Conservation (phyloP, 1,140 invertebrate genomes). For the Brachystomella parvula region DNA sequence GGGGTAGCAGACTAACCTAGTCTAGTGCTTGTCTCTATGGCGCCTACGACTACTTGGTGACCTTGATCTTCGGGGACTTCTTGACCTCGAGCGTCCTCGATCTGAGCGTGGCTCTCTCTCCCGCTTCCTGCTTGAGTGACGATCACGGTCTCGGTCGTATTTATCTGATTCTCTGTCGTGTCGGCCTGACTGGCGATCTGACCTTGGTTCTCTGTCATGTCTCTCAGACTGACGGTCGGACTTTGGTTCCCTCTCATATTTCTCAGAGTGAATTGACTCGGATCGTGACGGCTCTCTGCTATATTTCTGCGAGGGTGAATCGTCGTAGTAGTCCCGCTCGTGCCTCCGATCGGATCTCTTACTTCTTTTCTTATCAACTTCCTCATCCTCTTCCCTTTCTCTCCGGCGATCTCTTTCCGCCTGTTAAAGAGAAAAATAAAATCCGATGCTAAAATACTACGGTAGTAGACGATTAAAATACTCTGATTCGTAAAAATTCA, state of each 20-base stretch:
- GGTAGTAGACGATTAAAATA: not conserved
- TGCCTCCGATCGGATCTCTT: slow-evolving; percentile 1
- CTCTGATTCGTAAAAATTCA: not conserved
- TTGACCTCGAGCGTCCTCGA: slow-evolving; percentile 16
- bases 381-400: slow-evolving; percentile 3
- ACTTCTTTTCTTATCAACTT: not conserved
- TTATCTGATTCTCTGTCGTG: slow-evolving; percentile 16
- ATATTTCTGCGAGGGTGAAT: not conserved
- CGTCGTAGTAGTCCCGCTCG: not conserved
- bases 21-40: not conserved
- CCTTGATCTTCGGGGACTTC: slow-evolving; percentile 12
- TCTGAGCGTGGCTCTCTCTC: slow-evolving; percentile 1
- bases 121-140: no score
- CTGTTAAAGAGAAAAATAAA: not conserved
- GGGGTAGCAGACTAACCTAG: not conserved
- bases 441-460: not conserved
- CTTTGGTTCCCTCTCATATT: not conserved
- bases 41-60: slow-evolving; percentile 19
- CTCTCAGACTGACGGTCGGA: not conserved
- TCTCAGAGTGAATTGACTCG: not conserved
- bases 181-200: slow-evolving; percentile 8
- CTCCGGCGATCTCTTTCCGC: not conserved
- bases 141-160: slow-evolving; percentile 17
- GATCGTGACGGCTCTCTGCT: not conserved
- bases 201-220: slow-evolving; percentile 1